Percentiles rank a stretch among this genome's conserved stretches.
These are phyloP conservation scores for Tuta absoluta DNA, from an alignment of 2,888 invertebrate genomes.

Conservation along the genomic window DNA sequence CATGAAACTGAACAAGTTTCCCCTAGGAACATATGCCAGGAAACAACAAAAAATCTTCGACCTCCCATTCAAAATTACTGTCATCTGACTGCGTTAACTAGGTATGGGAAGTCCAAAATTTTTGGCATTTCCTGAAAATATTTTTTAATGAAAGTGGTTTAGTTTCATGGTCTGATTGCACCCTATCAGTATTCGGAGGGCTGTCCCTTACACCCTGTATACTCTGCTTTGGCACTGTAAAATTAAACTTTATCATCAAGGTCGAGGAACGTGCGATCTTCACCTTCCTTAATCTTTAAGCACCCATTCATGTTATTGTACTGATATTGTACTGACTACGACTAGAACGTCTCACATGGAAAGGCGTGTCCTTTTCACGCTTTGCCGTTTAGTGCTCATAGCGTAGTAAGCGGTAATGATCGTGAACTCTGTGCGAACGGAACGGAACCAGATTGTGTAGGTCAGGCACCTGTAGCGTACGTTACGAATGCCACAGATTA, in stretches of 20 bases:
- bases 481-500: not conserved
- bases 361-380: constrained; percentile 15
- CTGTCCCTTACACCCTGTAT: too few species aligned
- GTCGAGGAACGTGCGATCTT: not conserved
- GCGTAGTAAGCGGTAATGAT: constrained; percentile 4
- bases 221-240: not conserved
- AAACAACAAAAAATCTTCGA: too few species aligned
- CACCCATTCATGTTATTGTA: not conserved
- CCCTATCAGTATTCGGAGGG: too few species aligned
- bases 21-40: too few species aligned
- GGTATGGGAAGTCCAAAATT: too few species aligned
- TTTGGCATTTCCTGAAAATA: too few species aligned
- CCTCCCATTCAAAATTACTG: too few species aligned
- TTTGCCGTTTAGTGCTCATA: not conserved
- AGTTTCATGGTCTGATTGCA: too few species aligned
- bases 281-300: not conserved
- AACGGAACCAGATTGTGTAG: constrained; percentile 67
- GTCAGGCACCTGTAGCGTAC: not conserved
- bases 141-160: too few species aligned
- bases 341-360: constrained; percentile 11
- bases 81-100: too few species aligned
- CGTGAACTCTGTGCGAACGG: constrained; percentile 92
- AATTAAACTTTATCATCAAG: not conserved
- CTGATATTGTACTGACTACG: not conserved
- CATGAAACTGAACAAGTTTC: too few species aligned